Percentiles rank a stretch among this genome's conserved stretches.
Evolutionary conservation across 2,113 vertebrate genomes (phyloP).

Genomic region (Boulengeromyrus knoepffleri): DNA sequence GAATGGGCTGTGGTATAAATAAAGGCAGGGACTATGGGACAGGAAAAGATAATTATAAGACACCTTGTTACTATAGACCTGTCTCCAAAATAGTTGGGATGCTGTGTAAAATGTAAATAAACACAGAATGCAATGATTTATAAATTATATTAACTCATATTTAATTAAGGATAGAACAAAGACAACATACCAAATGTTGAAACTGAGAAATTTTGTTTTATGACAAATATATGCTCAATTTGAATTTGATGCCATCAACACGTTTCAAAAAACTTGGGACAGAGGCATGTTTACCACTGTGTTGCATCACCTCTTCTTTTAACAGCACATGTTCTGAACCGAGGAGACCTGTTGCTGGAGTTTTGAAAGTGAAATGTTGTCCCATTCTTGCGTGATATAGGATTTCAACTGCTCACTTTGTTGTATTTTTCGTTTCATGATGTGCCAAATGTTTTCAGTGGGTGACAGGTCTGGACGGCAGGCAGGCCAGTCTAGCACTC

Average conservation of each 20-base stretch:
- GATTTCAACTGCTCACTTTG: background rate
- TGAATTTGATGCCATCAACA: background rate
- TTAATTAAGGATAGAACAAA: background rate
- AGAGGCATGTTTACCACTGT: background rate
- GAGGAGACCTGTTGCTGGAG: background rate
- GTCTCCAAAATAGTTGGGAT: background rate
- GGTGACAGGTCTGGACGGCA: background rate
- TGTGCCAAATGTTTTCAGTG: background rate
- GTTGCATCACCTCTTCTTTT: background rate
- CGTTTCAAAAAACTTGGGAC: background rate
- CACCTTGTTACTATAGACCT: background rate
- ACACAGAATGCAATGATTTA: background rate
- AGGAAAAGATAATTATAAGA: background rate
- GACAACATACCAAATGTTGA: background rate
- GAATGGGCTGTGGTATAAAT: background rate
- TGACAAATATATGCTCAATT: background rate
- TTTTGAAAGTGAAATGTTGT: background rate
- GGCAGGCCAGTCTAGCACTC: background rate
- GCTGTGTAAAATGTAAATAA: background rate
- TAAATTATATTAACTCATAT: background rate
- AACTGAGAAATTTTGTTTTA: background rate
- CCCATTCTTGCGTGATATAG: background rate
- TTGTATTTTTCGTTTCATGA: background rate
- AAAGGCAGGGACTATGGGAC: background rate
- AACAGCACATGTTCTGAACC: background rate